phyloP scores from a whole-genome alignment of 2,113 vertebrate species.

The Platichthys stellatus region DNA sequence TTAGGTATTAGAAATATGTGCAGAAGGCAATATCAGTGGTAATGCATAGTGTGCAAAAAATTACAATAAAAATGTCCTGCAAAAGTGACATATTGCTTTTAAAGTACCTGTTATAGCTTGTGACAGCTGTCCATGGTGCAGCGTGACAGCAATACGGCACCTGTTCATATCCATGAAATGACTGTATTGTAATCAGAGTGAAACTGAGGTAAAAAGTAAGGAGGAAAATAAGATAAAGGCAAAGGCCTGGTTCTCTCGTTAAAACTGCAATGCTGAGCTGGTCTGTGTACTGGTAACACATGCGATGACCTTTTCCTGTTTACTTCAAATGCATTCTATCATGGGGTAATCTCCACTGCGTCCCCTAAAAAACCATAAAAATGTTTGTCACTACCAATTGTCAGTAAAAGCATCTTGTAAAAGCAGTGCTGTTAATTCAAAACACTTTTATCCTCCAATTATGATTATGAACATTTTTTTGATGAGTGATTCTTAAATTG shows the following conservation, averaged over 20 bases:
- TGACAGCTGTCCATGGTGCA: background rate
- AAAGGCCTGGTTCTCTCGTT: background rate
- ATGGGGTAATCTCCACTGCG: conserved; percentile 20
- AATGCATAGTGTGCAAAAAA: conserved; percentile 2
- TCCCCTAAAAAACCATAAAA: no score
- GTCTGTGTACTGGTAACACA: background rate
- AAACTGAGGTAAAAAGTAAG: background rate
- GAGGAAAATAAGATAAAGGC: background rate
- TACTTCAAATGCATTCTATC: conserved; percentile 16
- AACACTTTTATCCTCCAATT: no score
- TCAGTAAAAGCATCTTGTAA: no score
- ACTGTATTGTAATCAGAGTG: background rate
- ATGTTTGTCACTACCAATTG: no score
- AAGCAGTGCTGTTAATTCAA: no score
- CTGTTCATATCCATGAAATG: background rate
- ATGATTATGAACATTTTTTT: no score
- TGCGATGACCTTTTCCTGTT: background rate
- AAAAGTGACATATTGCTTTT: conserved; percentile 21
- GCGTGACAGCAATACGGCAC: conserved; percentile 3
- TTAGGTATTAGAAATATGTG: conserved; percentile 11
- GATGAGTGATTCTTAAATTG: conserved; percentile 33
- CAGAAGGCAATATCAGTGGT: conserved; percentile 3
- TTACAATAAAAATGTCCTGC: background rate
- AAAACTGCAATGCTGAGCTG: conserved; percentile 2
- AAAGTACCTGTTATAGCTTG: conserved; percentile 3